Evolutionary conservation across 2,888 invertebrate species (phyloP), one percentile per base, ranked within the genome.

Genomic region (Temnothorax rugatulus): DNA sequence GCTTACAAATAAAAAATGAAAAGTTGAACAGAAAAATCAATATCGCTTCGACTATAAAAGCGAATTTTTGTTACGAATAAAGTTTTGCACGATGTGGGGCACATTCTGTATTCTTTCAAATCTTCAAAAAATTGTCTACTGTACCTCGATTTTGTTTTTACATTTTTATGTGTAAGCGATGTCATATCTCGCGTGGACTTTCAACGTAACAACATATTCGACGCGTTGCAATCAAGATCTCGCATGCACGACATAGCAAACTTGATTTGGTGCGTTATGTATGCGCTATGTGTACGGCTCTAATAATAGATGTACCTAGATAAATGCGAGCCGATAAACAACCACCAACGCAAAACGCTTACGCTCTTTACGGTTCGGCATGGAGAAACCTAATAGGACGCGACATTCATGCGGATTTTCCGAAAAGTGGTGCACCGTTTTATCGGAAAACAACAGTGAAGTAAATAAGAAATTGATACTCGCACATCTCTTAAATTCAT

Each of bases 311-410:
- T 66, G 9, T 59, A 25, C 7, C 34, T 15, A 29, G 52, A 76
- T 82, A 71, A 82, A 82, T 82, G 76, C 63, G 15, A 52, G 34
- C 52, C 44, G 66, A 86, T 59, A 86, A 82, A 86, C 85, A 85
- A 71, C 61, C 69, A 29, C 47, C 74, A 64, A 71, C 50, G 52
- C 63, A 34, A 34, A 63, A 34, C 57, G 52, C 47, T 75, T 76
- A 66, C 57, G 29, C 29, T 69, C 50, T 76, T 79, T 66, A 57
- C 8, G 47, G 18, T 81, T 73, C 18, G 69, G 29, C 8, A 77
- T 77, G 29, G 13, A 25, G 54, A 61, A 50, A 38, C 38, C 18
- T 81, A 73, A 38, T 38, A 38, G 21, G 18, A 47, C 18, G 13
- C 47, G 47, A 54, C 57, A 61, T 81, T 81, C 47, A 25, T 11